phyloP scores from a whole-genome alignment of 1,140 invertebrate genomes.

The Mylabris phalerata region DNA sequence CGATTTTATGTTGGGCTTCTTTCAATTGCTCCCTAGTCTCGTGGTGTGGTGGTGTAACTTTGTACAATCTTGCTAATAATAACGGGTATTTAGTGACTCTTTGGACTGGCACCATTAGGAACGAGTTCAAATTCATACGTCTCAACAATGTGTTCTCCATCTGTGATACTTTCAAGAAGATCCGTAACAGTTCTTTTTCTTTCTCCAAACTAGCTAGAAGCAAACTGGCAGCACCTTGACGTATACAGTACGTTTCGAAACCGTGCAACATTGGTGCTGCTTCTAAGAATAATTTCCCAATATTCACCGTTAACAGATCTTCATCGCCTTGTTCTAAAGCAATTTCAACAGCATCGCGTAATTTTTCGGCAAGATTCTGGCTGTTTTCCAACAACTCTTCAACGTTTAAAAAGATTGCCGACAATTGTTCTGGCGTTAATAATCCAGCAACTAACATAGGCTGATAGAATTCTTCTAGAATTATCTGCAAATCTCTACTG shows the following conservation, averaged over 20 bases:
- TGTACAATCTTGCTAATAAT: constrained; percentile 79
- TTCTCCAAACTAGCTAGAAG: constrained; percentile 87
- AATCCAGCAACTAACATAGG: constrained; percentile 87
- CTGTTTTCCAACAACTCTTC: constrained; percentile 89
- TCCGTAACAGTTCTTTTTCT: constrained; percentile 89
- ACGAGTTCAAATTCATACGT: constrained; percentile 94
- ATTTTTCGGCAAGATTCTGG: constrained; percentile 72
- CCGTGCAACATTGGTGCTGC: constrained; percentile 89
- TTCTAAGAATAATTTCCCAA: constrained; percentile 85
- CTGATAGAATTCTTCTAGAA: constrained; percentile 89
- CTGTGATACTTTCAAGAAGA: constrained; percentile 91
- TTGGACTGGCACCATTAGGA: constrained; percentile 91
- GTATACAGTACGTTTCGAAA: constrained; percentile 90
- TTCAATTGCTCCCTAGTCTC: constrained; percentile 67
- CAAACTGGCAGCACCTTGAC: constrained; percentile 82
- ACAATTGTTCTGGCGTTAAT: constrained; percentile 72
- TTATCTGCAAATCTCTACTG: constrained; percentile 83
- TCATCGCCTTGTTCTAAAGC: constrained; percentile 67
- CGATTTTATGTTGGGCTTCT: constrained; percentile 85
- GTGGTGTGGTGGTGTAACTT: constrained; percentile 80
- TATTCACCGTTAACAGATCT: constrained; percentile 82
- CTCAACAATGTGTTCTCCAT: constrained; percentile 91
- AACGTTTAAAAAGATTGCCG: constrained; percentile 88
- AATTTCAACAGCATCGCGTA: constrained; percentile 81
- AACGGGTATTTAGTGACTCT: constrained; percentile 90